A percentile compares a stretch with the other conserved stretches of the same genome.
Conservation (phyloP, 2,888 invertebrate genomes). For the Gasteruption jaculator region DNA sequence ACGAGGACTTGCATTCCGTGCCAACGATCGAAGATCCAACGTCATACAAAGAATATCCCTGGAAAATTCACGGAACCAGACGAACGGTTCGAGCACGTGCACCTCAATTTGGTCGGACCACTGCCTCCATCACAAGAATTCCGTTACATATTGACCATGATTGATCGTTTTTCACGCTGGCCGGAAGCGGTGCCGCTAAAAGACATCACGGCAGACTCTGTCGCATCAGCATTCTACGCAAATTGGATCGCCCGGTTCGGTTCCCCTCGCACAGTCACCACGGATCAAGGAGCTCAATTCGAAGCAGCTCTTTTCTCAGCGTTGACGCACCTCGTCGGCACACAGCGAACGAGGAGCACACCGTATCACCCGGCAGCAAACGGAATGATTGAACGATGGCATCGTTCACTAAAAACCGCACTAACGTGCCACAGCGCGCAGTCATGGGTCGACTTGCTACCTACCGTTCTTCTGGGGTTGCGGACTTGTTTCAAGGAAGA, state of each 20-base stretch:
- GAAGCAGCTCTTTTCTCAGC: too few species aligned
- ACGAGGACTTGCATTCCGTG: constrained; percentile 30
- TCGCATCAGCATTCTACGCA: constrained; percentile 13
- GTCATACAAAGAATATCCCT: constrained; percentile 26
- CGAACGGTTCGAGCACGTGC: constrained; percentile 25
- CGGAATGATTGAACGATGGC: constrained; percentile 46
- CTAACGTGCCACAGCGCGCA: constrained; percentile 26
- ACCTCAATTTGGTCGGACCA: constrained; percentile 23
- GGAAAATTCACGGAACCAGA: constrained; percentile 22
- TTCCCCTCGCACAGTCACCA: constrained; percentile 20
- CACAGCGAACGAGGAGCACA: too few species aligned
- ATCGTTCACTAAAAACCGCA: constrained; percentile 46
- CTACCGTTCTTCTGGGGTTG: constrained; percentile 38
- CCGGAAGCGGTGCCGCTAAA: constrained; percentile 20
- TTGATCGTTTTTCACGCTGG: constrained; percentile 21
- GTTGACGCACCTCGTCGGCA: too few species aligned
- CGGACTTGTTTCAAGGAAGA: constrained; percentile 35
- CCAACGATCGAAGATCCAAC: constrained; percentile 34
- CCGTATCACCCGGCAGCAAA: constrained; percentile 44
- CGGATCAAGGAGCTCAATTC: constrained; percentile 32
- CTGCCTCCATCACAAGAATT: constrained; percentile 13
- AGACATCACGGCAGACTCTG: constrained; percentile 16
- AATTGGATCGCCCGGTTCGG: constrained; percentile 33
- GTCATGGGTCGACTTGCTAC: constrained; percentile 37
- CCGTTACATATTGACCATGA: constrained; percentile 18